Evolutionary conservation across 2,113 vertebrate species (phyloP).

Genomic region (Oreochromis aureus): DNA sequence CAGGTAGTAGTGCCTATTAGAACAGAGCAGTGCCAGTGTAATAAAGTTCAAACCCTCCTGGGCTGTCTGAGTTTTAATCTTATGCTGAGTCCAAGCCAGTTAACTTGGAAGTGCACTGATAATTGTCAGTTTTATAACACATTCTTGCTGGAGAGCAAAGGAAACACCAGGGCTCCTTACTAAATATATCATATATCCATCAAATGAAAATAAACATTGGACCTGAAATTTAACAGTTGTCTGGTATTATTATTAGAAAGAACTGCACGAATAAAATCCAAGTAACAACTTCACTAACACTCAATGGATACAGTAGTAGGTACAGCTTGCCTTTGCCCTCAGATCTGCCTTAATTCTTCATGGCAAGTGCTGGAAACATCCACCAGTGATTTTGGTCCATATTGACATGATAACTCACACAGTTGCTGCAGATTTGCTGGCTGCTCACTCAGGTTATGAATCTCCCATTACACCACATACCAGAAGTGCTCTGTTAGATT

Average conservation of each 20-base stretch:
- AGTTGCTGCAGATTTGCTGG: background rate
- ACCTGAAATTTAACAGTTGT: background rate
- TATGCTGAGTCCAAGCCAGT: conserved; percentile 5
- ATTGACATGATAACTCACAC: background rate
- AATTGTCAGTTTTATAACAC: conserved; percentile 11
- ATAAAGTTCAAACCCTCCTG: background rate
- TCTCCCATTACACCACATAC: background rate
- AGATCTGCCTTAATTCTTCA: rapidly evolving
- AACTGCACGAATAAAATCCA: background rate
- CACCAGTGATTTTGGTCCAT: background rate
- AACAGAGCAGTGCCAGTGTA: background rate
- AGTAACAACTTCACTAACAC: background rate
- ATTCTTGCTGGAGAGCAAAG: background rate
- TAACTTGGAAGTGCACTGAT: background rate
- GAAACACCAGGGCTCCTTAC: background rate
- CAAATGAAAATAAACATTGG: background rate
- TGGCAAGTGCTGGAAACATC: background rate
- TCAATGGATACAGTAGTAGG: background rate
- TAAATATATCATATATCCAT: rapidly evolving
- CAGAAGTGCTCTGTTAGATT: background rate
- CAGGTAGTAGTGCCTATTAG: background rate
- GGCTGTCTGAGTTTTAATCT: background rate
- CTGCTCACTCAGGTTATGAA: background rate
- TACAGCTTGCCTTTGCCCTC: background rate
- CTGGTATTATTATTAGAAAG: background rate